phyloP scores from a whole-genome alignment of 2,888 invertebrate genomes.

The Graphium colonna region DNA sequence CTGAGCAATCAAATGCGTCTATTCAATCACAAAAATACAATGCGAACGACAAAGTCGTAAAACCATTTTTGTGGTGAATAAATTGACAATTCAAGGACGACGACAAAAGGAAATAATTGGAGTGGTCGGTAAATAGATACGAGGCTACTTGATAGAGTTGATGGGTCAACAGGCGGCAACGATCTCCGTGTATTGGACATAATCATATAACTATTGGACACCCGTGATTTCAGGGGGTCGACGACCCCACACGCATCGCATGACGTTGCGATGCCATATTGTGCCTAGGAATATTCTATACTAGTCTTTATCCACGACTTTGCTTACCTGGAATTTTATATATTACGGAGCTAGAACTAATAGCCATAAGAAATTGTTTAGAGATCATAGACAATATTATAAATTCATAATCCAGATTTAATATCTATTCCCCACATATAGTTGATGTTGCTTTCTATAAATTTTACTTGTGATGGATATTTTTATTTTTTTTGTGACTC shows the following conservation, averaged over 20 bases:
- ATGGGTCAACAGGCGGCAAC: slow-evolving; percentile 63
- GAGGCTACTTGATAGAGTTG: slow-evolving; percentile 56
- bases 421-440: no score
- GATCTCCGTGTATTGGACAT: slow-evolving; percentile 55
- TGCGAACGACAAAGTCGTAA: slow-evolving; percentile 25
- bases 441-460: no score
- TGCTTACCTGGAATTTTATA: no score
- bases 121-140: slow-evolving; percentile 59
- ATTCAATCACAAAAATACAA: not conserved
- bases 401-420: no score
- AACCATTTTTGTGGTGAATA: slow-evolving; percentile 40
- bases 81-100: slow-evolving; percentile 44
- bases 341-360: no score
- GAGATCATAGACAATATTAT: no score
- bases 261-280: slow-evolving; percentile 15
- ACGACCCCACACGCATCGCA: slow-evolving; percentile 40
- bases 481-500: no score
- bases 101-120: slow-evolving; percentile 56
- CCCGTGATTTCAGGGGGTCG: slow-evolving; percentile 69
- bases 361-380: no score
- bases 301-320: no score
- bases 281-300: no score
- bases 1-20: no score
- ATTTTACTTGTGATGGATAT: no score
- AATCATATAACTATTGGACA: slow-evolving; percentile 62